phyloP scores from a whole-genome alignment of 2,797 vertebrate species.

The Mastacembelus armatus region DNA sequence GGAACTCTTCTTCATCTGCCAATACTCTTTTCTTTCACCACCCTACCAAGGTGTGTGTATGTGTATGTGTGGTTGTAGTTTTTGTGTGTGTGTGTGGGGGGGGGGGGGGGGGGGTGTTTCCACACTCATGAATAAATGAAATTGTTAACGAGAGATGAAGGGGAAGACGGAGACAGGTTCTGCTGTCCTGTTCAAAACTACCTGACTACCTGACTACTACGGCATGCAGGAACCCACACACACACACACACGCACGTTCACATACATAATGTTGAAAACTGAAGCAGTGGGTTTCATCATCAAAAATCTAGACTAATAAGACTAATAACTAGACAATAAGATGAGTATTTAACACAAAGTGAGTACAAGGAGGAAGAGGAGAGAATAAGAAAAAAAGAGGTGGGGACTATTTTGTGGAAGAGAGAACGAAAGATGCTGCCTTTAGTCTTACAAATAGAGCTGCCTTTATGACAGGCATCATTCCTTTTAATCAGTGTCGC shows the following conservation, averaged over 20 bases:
- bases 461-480: conserved; percentile 78
- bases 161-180: conserved; percentile 76
- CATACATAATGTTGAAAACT: conserved; percentile 4
- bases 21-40: conserved; percentile 70
- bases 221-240: conserved; percentile 53
- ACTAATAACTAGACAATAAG: conserved; percentile 33
- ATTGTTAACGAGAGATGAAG: conserved; percentile 81
- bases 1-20: conserved; percentile 75
- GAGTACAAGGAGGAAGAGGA: conserved; percentile 19
- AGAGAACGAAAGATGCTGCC: conserved; percentile 42
- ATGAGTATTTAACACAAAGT: conserved; percentile 36
- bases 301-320: neutral
- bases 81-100: too few species aligned
- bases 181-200: conserved; percentile 76
- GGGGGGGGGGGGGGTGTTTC: too few species aligned
- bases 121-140: conserved; percentile 83
- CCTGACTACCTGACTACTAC: conserved; percentile 72
- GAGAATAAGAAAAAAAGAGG: conserved; percentile 8
- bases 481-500: conserved; percentile 83
- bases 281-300: conserved; percentile 21
- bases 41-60: conserved; percentile 43
- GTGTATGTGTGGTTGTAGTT: too few species aligned
- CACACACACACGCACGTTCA: conserved; percentile 12
- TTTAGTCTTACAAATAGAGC: conserved; percentile 74
- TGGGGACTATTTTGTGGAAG: conserved; percentile 9